phyloP scores from a whole-genome alignment of 2,797 vertebrate genomes.

The Scomberomorus guttatus region DNA sequence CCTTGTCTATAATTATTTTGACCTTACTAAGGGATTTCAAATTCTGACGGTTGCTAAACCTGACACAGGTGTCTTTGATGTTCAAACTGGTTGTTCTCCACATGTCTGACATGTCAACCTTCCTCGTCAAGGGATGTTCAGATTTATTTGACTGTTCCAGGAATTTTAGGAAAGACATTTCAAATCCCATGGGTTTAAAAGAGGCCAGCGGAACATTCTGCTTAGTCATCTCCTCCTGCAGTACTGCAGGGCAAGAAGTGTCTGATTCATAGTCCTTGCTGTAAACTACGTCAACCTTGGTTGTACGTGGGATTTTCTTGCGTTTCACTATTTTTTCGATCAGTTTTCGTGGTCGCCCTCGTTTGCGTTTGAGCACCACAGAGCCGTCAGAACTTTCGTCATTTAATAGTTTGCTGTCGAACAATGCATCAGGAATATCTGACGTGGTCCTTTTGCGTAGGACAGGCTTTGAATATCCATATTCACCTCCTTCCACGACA shows the following conservation, averaged over 20 bases:
- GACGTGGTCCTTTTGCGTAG: slow-evolving; percentile 75
- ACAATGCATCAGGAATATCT: slow-evolving; percentile 59
- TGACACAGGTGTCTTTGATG: slow-evolving; percentile 85
- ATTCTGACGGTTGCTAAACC: slow-evolving; percentile 91
- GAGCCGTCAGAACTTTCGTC: slow-evolving; percentile 76
- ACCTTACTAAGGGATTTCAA: slow-evolving; percentile 89
- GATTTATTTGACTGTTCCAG: slow-evolving; percentile 94
- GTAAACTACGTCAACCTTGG: slow-evolving; percentile 65
- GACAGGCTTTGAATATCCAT: slow-evolving; percentile 75
- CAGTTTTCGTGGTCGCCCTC: slow-evolving; percentile 84
- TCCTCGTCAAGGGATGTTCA: slow-evolving; percentile 84
- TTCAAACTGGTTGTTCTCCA: slow-evolving; percentile 50
- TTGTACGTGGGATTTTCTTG: slow-evolving; percentile 68
- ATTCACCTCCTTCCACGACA: slow-evolving; percentile 54
- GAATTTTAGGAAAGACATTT: slow-evolving; percentile 97
- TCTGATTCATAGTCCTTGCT: slow-evolving; percentile 83
- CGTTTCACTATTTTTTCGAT: slow-evolving; percentile 55
- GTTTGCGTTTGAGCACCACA: slow-evolving; percentile 81
- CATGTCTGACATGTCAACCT: slow-evolving; percentile 51
- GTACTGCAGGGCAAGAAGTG: slow-evolving; percentile 73
- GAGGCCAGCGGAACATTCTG: slow-evolving; percentile 88
- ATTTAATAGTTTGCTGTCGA: slow-evolving; percentile 76
- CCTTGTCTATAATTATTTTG: slow-evolving; percentile 90
- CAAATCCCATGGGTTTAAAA: slow-evolving; percentile 98
- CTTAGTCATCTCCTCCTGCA: slow-evolving; percentile 82